These are phyloP conservation scores for Leucophenga maculata DNA, from an alignment of 2,888 invertebrate genomes.

Conservation along the genomic window DNA sequence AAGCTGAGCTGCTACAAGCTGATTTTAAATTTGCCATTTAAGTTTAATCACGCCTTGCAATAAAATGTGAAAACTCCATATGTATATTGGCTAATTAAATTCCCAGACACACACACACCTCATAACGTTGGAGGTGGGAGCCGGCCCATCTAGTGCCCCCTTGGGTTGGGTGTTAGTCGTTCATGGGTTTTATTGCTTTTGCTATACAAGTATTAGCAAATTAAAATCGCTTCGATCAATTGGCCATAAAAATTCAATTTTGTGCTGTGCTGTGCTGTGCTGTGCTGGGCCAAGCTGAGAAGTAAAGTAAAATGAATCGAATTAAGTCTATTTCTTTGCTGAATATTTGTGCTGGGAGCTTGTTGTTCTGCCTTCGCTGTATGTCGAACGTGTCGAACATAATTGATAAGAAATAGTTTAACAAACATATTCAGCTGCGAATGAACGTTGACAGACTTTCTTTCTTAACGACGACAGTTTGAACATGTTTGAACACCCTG, in stretches of 20 bases:
- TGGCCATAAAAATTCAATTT: conserved; percentile 60
- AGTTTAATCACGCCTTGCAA: conserved; percentile 35
- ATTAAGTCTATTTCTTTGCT: conserved; percentile 1
- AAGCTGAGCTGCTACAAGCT: conserved; percentile 33
- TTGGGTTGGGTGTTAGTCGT: background rate
- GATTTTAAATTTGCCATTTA: conserved; percentile 24
- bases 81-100: conserved; percentile 40
- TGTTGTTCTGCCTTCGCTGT: conserved; percentile 30
- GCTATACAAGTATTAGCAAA: conserved; percentile 13
- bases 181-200: background rate
- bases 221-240: conserved; percentile 37
- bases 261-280: conserved; percentile 32
- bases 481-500: conserved; percentile 16
- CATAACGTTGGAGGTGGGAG: conserved; percentile 45
- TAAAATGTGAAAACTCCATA: conserved; percentile 52
- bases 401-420: conserved; percentile 60
- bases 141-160: conserved; percentile 32
- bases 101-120: conserved; percentile 50
- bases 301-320: background rate
- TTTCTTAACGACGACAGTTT: background rate
- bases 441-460: background rate
- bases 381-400: conserved; percentile 60
- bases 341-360: background rate
- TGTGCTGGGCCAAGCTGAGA: conserved; percentile 9
- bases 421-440: background rate